Evolutionary conservation across 2,797 vertebrate genomes (phyloP), one percentile per base, ranked within the genome.

Genomic region (Arnoldichthys spilopterus): DNA sequence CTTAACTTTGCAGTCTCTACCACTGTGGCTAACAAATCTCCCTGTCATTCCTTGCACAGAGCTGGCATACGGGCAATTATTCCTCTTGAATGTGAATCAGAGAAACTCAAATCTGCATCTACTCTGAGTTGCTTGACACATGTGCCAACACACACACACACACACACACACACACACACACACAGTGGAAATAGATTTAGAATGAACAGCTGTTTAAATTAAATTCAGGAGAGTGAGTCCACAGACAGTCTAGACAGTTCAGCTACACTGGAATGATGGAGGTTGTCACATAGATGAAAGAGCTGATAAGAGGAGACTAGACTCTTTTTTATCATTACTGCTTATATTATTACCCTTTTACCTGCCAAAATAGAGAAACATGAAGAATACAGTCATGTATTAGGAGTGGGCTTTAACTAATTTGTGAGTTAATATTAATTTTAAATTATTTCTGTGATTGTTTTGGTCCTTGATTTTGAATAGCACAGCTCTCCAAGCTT

Each of bases 151-250:
- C 49, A 22, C 15, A 45, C 16, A 61, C 43, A 69, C 8, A 40
- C 47, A 59, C 59, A 18, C 56, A 24, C 12, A 40, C 13, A 61
- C 3, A 73, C 6, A 45, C 61, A 74, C 13, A 45, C 16, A 45
- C 16, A 74, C 8, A 43, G 22, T 76, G 24, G 9, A 53, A 28
- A 84, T 74, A 16, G 84, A 74, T 90, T 86, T 84, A 81, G 71
- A 89, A 82, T 34, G 87, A 93, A 93, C 93, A 93, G 92, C 91
- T 93, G 93, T 92, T 91, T 90, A 91, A 93, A 93, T 93, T 92
- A 90, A 92, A 93, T 92, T 88, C 91, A 58, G 78, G 72, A 81
- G 67, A 84, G 69, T 73, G 79, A 82, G 69, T 68, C 77, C 16
- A 56, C 75, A 89, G 87, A 87, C 86, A 88, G 91, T 91, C 90